Evolutionary conservation across 2,888 invertebrate genomes (phyloP), one percentile per base, ranked within the genome.

Genomic region (Tenthredo amoena): DNA sequence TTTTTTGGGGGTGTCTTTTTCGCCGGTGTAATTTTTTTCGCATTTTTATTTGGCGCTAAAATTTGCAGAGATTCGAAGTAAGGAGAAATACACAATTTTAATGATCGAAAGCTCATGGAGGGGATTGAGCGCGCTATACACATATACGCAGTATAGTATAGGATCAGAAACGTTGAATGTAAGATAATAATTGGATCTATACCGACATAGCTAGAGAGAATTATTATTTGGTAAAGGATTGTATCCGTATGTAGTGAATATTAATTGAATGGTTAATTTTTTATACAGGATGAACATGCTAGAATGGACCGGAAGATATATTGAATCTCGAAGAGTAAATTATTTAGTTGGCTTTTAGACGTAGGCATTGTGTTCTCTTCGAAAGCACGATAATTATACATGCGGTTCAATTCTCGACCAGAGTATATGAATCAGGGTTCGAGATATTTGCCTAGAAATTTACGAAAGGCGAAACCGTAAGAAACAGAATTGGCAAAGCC

Each of bases 11-110:
- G 50, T 85, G 85, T 31, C 87, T 84, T 83, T 79, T 85, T 76
- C 18, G 47, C 83, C 21, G 77, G 84, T 15, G 87, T 31, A 9
- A 71, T 86, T 21, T 76, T 76, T 79, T 87, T 87, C 31, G 85
- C 83, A 21, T 86, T 86, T 86, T 91, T 90, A 40, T 88, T 89
- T 9, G 90, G 87, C 55, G 88, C 90, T 92, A 3, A 10, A 50
- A 55, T 43, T 12, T 43, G 0, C 21, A 74, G 21, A 72, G 0
- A 43, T 9, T 43, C n/a, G n/a, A n/a, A 55, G 6, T 4, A 0
- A 21, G 26, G 21, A 12, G 21, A 43, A 43, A 40, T 18, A 10
- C 40, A 72, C 43, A 26, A 21, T 26, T 12, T 62, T 26, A 10
- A 62, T 12, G 21, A 26, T 10, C 26, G 2, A 62, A 50, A 50